Percentiles rank a stretch among this genome's conserved stretches.
These are phyloP conservation scores for Drosophila orosa DNA, from an alignment of 1,140 invertebrate genomes.

Conservation along the genomic window DNA sequence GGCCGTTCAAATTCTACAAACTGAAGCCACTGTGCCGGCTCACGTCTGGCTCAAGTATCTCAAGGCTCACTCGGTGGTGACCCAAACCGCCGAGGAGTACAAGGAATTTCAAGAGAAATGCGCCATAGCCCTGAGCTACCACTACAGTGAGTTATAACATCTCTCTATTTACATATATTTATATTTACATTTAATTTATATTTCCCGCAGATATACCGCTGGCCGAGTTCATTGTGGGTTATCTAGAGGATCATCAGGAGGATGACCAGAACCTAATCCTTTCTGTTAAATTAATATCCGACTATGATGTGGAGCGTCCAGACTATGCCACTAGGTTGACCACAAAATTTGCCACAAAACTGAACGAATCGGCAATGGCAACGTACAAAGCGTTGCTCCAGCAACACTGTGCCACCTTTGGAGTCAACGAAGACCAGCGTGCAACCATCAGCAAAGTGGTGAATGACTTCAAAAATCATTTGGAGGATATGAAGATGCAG, in stretches of 20 bases:
- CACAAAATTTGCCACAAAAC: no score
- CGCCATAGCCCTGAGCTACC: constrained; percentile 21
- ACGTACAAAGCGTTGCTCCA: no score
- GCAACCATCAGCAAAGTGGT: neutral
- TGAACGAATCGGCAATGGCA: no score
- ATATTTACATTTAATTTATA: neutral
- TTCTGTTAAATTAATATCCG: constrained; percentile 52
- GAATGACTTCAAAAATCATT: neutral
- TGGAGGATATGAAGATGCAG: neutral
- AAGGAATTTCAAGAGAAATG: constrained; percentile 33
- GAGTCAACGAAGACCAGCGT: no score
- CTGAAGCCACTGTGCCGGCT: constrained; percentile 36
- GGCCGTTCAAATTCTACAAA: constrained; percentile 10
- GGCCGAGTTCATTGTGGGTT: constrained; percentile 38
- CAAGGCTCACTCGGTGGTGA: constrained; percentile 34
- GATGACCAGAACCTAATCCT: constrained; percentile 1
- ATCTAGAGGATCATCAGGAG: constrained; percentile 8
- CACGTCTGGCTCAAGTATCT: constrained; percentile 60
- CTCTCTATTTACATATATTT: neutral
- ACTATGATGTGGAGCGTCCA: constrained; percentile 51
- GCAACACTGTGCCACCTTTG: no score
- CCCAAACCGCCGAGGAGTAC: constrained; percentile 47
- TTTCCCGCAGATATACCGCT: constrained; percentile 41
- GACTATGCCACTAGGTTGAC: constrained; percentile 29
- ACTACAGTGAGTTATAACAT: constrained; percentile 42